Evolutionary conservation across 2,797 vertebrate genomes (phyloP).

Genomic region (Ataeniobius toweri): DNA sequence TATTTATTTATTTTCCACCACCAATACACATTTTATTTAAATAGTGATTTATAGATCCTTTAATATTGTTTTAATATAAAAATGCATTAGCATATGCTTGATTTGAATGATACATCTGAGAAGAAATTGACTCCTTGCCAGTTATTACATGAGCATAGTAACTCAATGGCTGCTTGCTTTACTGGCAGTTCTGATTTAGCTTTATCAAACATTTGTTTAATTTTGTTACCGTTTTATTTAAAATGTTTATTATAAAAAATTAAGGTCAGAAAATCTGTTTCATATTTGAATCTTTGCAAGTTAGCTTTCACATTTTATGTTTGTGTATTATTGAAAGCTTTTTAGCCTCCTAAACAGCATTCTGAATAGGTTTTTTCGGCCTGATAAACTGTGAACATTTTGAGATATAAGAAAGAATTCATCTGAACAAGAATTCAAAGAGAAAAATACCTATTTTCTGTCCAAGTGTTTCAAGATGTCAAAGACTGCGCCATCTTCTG

Average conservation of each 20-base stretch:
- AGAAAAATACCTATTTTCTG: background rate
- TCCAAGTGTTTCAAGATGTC: background rate
- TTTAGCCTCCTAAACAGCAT: background rate
- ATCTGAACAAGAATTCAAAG: background rate
- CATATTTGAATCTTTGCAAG: background rate
- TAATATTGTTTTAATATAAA: background rate
- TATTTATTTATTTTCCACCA: background rate
- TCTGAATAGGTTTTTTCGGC: background rate
- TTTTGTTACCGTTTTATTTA: background rate
- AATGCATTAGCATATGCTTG: background rate
- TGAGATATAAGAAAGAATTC: background rate
- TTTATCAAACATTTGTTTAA: background rate
- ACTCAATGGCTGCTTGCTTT: background rate
- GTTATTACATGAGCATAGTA: background rate
- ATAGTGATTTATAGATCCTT: background rate
- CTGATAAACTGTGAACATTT: background rate
- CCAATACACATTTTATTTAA: background rate
- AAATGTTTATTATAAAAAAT: background rate
- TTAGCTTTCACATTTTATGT: background rate
- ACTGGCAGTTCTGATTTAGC: background rate
- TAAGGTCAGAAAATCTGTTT: background rate
- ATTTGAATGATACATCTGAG: background rate
- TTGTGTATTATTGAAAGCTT: background rate
- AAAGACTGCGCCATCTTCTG: background rate
- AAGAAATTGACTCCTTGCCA: background rate